Evolutionary conservation across 1,140 invertebrate species (phyloP), one percentile per base, ranked within the genome.

Genomic region (Cherax quadricarinatus): DNA sequence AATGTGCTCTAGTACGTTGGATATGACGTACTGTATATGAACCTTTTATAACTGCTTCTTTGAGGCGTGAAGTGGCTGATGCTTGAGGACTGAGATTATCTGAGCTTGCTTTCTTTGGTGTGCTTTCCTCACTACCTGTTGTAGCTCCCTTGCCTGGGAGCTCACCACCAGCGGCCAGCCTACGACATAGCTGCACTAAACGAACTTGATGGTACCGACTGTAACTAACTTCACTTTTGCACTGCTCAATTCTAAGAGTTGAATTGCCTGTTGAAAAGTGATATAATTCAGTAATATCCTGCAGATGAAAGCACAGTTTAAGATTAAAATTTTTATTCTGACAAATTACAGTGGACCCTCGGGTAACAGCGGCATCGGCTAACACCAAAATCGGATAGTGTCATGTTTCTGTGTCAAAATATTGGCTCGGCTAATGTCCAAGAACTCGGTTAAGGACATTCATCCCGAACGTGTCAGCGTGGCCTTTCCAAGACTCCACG

Each of bases 1-100:
- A 41, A 41, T 41, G 30, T 41, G 2, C 30, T 41, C 30, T 41
- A 41, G 30, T 41, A n/a, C n/a, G n/a, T n/a, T n/a, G n/a, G n/a
- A n/a, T n/a, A n/a, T n/a, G n/a, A n/a, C n/a, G n/a, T n/a, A 4
- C 18, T 60, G 12, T 0, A 21, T 80, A 53, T 14, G 1, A 53
- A 92, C 91, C 82, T 83, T 89, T 92, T 5, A 92, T 92, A 21
- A 92, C 91, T 12, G 91, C 91, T 80, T 92, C 91, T 41, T 92
- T 92, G 21, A 92, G 80, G 4, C 90, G 75, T 16, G 84, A 21
- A 10, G 90, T 87, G 24, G 90, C 84, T 80, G 90, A 92, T 1
- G 70, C 70, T 1, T 83, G 18, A 24, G 62, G 49, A 30, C 18
- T 24, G 6, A 73, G 73, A 24, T 70, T 2, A 3, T 48, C 70